Base-by-base conservation (phyloP, 2,888 invertebrate species). In the Odontothrips loti region DNA sequence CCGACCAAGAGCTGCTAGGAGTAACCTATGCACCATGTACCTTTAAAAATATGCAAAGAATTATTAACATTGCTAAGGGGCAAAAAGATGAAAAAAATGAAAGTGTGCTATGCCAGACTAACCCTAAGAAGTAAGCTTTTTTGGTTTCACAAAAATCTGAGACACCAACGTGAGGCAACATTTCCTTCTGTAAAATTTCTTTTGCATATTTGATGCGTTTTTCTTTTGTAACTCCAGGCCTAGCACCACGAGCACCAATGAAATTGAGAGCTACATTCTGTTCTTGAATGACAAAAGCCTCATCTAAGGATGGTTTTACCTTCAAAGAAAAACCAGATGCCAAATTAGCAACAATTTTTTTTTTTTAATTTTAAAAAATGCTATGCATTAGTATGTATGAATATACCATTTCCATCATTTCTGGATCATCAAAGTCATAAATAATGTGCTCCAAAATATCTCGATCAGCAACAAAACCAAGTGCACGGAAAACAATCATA, bases 81-180 rank as follows among this genome's bases (percentile, higher is more conserved):
- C n/a, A n/a, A 17, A 68, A n/a, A 82, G 1, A 79, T 43, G 20
- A 47, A 80, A 48, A 17, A 47, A 48, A 82, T 23, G 48, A 81
- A 86, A 85, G 84, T 34, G 0, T 58, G 43, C n/a, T n/a, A 68
- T 6, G 48, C 15, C 80, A 10, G 78, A 83, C 85, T 85, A 86
- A 91, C 86, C 98, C 98, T 84, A 98, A 90, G 87, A 98, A 99
- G 87, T 98, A 99, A 0, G 99, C 99, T 86, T 99, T 99, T 87
- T 99, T 99, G 0, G 99, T 99, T 89, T 99, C 99, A 90, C 99
- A 99, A 88, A 98, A 99, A 87, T 99, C 99, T 75, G 98, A 98
- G 0, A 99, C 97, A 84, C 99, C 99, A 82, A 99, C 99, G 89
- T 99, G 99, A 0, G 99, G 99, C 85, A 99, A 91, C 97, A 99